These are phyloP conservation scores for Polypterus bichir DNA, from an alignment of 2,113 vertebrate species.

Conservation along the genomic window DNA sequence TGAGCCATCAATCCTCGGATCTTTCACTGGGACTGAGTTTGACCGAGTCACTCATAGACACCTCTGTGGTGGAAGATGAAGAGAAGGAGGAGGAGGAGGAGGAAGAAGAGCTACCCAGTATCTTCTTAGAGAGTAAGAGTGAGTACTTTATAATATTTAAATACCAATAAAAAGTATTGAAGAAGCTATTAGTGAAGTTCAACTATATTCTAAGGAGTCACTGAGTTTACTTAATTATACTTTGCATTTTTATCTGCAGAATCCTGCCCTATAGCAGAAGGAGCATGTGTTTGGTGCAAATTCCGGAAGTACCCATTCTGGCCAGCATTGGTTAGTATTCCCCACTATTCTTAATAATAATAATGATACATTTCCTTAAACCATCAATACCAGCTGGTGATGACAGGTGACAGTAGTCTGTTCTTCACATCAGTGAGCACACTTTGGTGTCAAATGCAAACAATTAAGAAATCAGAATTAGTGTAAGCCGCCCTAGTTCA, in stretches of 20 bases:
- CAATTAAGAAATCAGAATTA: too few relatives aligned
- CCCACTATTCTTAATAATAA: too few relatives aligned
- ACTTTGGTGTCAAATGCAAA: too few relatives aligned
- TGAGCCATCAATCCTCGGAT: conserved; percentile 10
- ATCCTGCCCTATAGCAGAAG: conserved; percentile 35
- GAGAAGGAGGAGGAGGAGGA: conserved; percentile 32
- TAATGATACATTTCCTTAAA: too few relatives aligned
- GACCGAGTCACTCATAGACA: not conserved
- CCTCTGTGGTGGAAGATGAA: conserved; percentile 24
- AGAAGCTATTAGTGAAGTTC: too few relatives aligned
- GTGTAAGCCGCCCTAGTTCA: too few relatives aligned
- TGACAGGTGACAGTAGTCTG: too few relatives aligned
- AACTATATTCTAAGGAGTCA: not conserved
- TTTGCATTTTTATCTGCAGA: conserved; percentile 23
- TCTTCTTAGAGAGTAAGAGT: conserved; percentile 45
- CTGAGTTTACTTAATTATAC: not conserved
- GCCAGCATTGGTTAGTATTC: conserved; percentile 55
- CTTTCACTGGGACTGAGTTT: conserved; percentile 11
- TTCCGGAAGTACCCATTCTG: conserved; percentile 49
- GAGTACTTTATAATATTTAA: too few relatives aligned
- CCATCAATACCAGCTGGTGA: too few relatives aligned
- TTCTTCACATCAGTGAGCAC: too few relatives aligned
- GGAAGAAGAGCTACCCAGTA: conserved; percentile 45
- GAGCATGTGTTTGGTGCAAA: conserved; percentile 60
- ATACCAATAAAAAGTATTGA: too few relatives aligned